Conservation (phyloP, 1,140 invertebrate genomes). For the Zaprionus tsacasi region DNA sequence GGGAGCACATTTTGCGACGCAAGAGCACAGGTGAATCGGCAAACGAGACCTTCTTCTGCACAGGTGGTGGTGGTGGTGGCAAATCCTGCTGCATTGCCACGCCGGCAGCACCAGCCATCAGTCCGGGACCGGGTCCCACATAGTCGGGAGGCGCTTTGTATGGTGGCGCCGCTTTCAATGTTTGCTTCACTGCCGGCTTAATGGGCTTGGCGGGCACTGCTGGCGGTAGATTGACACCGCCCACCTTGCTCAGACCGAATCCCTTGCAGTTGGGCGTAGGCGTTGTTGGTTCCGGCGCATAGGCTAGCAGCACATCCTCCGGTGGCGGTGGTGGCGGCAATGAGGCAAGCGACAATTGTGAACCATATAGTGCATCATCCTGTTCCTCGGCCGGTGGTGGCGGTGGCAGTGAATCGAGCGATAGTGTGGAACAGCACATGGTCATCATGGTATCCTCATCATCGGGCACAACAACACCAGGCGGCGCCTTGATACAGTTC, state of each 20-base stretch:
- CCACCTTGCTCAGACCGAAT: background rate
- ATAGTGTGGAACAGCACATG: conserved; percentile 90
- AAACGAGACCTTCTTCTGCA: conserved; percentile 81
- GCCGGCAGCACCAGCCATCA: background rate
- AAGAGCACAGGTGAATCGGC: conserved; percentile 82
- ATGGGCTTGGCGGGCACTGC: conserved; percentile 79
- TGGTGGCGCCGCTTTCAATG: conserved; percentile 73
- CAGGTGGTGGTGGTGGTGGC: conserved; percentile 54
- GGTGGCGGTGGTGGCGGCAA: conserved; percentile 89
- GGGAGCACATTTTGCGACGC: conserved; percentile 83
- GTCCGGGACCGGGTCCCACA: conserved; percentile 52
- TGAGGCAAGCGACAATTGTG: conserved; percentile 88
- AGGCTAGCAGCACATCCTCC: conserved; percentile 80
- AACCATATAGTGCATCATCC: conserved; percentile 87
- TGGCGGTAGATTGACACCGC: conserved; percentile 52
- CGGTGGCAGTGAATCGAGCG: conserved; percentile 90
- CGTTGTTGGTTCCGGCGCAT: conserved; percentile 38
- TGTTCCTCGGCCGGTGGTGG: conserved; percentile 89
- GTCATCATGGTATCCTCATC: conserved; percentile 71
- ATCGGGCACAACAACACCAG: conserved; percentile 41
- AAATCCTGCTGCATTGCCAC: conserved; percentile 6
- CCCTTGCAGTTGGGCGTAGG: conserved; percentile 46
- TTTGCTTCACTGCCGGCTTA: conserved; percentile 75
- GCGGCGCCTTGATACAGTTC: conserved; percentile 69
- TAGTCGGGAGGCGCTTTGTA: conserved; percentile 84